Percentiles rank a stretch among this genome's conserved stretches.
Evolutionary conservation across 1,140 invertebrate species (phyloP).

Genomic region (Sitodiplosis mosellana): DNA sequence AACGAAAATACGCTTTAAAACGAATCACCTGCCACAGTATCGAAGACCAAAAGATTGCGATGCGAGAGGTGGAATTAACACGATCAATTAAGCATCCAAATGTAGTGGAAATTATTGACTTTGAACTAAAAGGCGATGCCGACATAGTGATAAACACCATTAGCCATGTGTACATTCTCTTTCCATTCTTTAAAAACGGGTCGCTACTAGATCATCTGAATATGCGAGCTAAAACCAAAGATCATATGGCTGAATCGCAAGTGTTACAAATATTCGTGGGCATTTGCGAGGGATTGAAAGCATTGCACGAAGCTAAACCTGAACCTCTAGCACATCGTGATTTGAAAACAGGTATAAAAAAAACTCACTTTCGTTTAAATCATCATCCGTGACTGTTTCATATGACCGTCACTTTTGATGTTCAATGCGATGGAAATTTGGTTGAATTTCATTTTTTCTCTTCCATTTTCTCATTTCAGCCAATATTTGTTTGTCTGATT

Average conservation of each 20-base stretch:
- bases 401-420: no score
- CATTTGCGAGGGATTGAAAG: constrained; percentile 56
- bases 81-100: constrained; percentile 51
- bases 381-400: background rate
- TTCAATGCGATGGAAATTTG: no score
- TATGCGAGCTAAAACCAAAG: constrained; percentile 32
- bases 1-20: constrained; percentile 61
- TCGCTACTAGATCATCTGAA: constrained; percentile 55
- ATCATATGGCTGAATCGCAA: constrained; percentile 42
- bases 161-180: constrained; percentile 54
- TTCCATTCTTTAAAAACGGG: constrained; percentile 66
- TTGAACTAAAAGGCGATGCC: constrained; percentile 33
- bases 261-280: constrained; percentile 51
- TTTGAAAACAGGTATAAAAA: constrained; percentile 52
- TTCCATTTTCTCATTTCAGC: no score
- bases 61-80: constrained; percentile 59
- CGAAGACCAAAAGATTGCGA: constrained; percentile 55
- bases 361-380: background rate
- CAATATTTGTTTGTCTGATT: constrained; percentile 58
- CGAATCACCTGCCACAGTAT: constrained; percentile 60
- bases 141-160: constrained; percentile 48
- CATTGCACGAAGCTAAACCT: constrained; percentile 54
- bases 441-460: no score
- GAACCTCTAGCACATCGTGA: constrained; percentile 64
- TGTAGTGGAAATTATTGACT: constrained; percentile 58